Base-by-base conservation (phyloP, 2,888 invertebrate genomes). In the Monopis laevigella region DNA sequence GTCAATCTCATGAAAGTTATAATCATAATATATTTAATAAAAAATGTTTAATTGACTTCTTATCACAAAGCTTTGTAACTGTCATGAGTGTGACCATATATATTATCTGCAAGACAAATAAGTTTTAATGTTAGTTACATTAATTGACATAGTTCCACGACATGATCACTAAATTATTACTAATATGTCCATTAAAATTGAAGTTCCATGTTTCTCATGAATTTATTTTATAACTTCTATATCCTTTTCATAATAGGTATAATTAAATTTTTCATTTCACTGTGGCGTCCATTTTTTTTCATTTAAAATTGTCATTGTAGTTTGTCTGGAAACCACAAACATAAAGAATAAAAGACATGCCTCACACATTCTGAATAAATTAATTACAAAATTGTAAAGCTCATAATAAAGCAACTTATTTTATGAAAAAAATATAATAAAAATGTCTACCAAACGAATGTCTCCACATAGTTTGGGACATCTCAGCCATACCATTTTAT, bases 271-370 rank as follows among this genome's bases (percentile, higher is more conserved):
- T 47, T 74, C 68, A 74, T 59, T 67, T 77, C 53, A 77, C 57
- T 61, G 61, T 66, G 60, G 71, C 74, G 58, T 70, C 75, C 75
- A 72, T 75, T 65, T 66, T 71, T 58, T 55, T 58, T 54, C 18
- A 41, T 42, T 56, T 48, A n/a, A n/a, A n/a, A n/a, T n/a, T n/a
- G 16, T 36, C 36, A 36, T 16, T 36, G 36, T 12, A 16, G 36
- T 11, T 19, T 13, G 36, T 19, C 36, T 36, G 36, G 21, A 36
- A 36, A 36, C 36, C 36, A 36, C 21, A 36, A 36, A 36, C 32
- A 32, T 17, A 32, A 4, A 32, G n/a, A n/a, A n/a, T n/a, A n/a
- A n/a, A n/a, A n/a, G n/a, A n/a, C n/a, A n/a, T n/a, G n/a, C n/a
- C n/a, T n/a, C n/a, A n/a, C n/a, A n/a, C n/a, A n/a, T n/a, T n/a